Conservation (phyloP, 2,888 invertebrate species). For the Noctua pronuba region DNA sequence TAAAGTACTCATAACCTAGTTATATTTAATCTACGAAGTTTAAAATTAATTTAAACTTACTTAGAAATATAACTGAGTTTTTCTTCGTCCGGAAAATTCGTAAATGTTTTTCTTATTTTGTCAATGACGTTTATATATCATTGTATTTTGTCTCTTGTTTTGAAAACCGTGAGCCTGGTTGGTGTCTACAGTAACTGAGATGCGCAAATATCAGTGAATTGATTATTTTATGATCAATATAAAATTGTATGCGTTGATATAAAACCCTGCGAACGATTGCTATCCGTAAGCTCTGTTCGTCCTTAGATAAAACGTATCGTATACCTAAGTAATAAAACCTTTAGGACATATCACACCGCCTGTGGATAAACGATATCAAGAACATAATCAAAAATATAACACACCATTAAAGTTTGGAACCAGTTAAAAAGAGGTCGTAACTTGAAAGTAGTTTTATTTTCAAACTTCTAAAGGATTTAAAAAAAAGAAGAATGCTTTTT, state of each 20-base stretch:
- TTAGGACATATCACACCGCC: background rate
- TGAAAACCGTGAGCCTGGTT: background rate
- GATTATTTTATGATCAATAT: background rate
- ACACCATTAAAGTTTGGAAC: constrained; percentile 23
- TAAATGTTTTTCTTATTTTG: background rate
- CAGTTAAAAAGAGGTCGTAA: constrained; percentile 15
- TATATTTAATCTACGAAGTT: background rate
- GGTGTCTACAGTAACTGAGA: background rate
- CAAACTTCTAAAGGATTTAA: constrained; percentile 10
- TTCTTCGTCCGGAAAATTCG: background rate
- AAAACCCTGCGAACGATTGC: constrained; percentile 10
- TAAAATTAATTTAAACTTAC: background rate
- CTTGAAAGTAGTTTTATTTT: constrained; percentile 21
- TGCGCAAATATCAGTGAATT: constrained; percentile 6
- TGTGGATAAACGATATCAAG: constrained; percentile 8
- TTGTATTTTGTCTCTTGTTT: background rate
- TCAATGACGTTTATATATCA: too few species aligned
- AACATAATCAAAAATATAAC: constrained; percentile 28
- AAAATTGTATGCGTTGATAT: constrained; percentile 5
- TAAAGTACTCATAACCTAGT: background rate
- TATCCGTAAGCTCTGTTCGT: constrained; percentile 7
- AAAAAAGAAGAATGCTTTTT: constrained; percentile 1
- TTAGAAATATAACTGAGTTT: background rate
- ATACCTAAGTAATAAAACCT: background rate
- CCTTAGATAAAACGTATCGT: constrained; percentile 7